Evolutionary conservation across 2,888 invertebrate species (phyloP), one percentile per base, ranked within the genome.

Genomic region (Cerastis leucographa): DNA sequence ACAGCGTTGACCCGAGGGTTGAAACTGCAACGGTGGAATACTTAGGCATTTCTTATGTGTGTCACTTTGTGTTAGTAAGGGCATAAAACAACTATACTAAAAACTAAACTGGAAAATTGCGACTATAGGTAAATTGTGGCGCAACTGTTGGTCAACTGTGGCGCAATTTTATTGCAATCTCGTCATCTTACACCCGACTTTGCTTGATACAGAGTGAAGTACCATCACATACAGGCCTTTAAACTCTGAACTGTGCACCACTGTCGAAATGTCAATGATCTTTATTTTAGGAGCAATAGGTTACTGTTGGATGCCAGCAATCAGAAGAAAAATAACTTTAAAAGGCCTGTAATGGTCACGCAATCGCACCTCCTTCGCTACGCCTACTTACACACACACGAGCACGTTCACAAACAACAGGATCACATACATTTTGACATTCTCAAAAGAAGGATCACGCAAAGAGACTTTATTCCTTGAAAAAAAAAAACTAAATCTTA

Each of bases 371-470:
- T 29, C 69, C 17, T 9, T 61, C 66, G 62, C 76, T 71, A 46
- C 62, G 40, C 22, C 46, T 49, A n/a, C n/a, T n/a, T n/a, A 76
- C 77, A 61, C 68, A 67, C 77, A 84, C 76, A 85, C 78, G 80
- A 67, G 66, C 64, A 76, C 65, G 59, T 67, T 42, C 68, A 75
- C 80, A 80, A 42, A 46, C 56, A 70, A 81, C 81, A 71, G 61
- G 81, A 87, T 87, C 87, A 73, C 87, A 69, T 80, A 87, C 80
- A 87, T 87, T 87, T 87, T 87, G 87, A 88, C 44, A 79, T 67
- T 49, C 29, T 72, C 85, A 88, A 87, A 87, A 87, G 82, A 42
- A 88, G 87, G 87, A 88, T 88, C 88, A 61, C 72, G 69, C 72
- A 61, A 51, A 86, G 84, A 84, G 71, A 78, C 78, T 61, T 79